A percentile compares a stretch with the other conserved stretches of the same genome.
Evolutionary conservation across 2,113 vertebrate genomes (phyloP).

Genomic region (Rattus norvegicus): DNA sequence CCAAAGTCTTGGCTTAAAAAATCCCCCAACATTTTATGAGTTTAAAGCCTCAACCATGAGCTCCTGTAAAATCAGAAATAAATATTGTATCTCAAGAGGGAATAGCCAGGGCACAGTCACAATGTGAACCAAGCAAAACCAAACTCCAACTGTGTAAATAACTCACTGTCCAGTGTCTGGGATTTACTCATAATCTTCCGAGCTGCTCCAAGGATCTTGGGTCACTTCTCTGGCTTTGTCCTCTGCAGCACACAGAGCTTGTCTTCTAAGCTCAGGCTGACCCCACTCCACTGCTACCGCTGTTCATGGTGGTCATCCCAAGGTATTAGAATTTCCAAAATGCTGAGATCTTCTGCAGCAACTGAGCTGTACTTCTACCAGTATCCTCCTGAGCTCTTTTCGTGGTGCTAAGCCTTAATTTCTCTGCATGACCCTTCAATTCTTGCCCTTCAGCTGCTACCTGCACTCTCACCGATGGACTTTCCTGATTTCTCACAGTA

Average conservation of each 20-base stretch:
- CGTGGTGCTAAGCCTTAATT: neutral
- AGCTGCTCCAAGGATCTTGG: neutral
- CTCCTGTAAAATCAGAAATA: neutral
- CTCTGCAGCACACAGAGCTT: neutral
- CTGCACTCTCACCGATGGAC: neutral
- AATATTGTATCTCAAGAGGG: neutral
- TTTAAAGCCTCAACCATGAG: neutral
- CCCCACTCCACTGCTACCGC: rapidly evolving
- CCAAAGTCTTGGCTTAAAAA: neutral
- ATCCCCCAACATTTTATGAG: neutral
- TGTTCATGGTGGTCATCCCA: neutral
- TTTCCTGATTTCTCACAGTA: too few relatives aligned
- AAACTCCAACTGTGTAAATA: neutral
- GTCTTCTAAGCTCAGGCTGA: neutral
- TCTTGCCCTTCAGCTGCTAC: neutral
- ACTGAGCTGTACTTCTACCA: neutral
- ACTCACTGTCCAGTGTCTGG: neutral
- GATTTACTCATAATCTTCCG: neutral
- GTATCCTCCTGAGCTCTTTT: neutral
- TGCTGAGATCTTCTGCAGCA: neutral
- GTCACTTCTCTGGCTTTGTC: neutral
- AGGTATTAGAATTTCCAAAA: neutral
- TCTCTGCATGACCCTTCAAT: neutral
- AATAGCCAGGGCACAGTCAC: neutral
- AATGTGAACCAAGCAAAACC: neutral